A percentile compares a stretch with the other conserved stretches of the same genome.
Evolutionary conservation across 2,888 invertebrate species (phyloP).

Genomic region (Escarpia spicata): DNA sequence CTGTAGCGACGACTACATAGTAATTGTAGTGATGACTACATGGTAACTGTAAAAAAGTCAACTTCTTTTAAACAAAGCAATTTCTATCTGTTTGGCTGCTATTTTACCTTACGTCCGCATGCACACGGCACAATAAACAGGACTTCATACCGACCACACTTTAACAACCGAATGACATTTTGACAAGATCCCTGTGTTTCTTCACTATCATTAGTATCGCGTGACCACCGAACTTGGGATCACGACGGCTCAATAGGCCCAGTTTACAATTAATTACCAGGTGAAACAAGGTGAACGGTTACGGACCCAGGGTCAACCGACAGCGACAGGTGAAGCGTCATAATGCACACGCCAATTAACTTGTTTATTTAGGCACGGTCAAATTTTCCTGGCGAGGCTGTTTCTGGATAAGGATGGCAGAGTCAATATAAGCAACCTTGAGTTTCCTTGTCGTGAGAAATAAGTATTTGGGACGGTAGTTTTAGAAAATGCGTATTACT

Average conservation of each 20-base stretch:
- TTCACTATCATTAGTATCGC: background rate
- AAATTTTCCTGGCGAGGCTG: background rate
- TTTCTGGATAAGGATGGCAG: background rate
- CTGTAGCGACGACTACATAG: too few species aligned
- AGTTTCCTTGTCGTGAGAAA: too few species aligned
- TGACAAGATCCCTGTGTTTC: background rate
- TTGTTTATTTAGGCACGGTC: background rate
- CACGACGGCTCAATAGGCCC: background rate
- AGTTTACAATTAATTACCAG: conserved; percentile 3
- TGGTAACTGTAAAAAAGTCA: too few species aligned
- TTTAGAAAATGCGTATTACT: too few species aligned
- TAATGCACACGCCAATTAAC: background rate
- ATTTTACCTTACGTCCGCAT: background rate
- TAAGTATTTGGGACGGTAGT: too few species aligned
- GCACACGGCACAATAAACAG: background rate
- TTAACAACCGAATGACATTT: background rate
- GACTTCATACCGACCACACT: background rate
- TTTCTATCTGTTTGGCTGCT: too few species aligned
- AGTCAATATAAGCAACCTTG: background rate
- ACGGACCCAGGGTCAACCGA: background rate
- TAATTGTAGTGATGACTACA: too few species aligned
- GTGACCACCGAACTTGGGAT: background rate
- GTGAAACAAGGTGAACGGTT: background rate
- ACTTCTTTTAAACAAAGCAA: too few species aligned
- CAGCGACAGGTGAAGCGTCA: background rate